These are phyloP conservation scores for Poeciliopsis gracilis DNA, from an alignment of 2,797 vertebrate species.

Conservation along the genomic window DNA sequence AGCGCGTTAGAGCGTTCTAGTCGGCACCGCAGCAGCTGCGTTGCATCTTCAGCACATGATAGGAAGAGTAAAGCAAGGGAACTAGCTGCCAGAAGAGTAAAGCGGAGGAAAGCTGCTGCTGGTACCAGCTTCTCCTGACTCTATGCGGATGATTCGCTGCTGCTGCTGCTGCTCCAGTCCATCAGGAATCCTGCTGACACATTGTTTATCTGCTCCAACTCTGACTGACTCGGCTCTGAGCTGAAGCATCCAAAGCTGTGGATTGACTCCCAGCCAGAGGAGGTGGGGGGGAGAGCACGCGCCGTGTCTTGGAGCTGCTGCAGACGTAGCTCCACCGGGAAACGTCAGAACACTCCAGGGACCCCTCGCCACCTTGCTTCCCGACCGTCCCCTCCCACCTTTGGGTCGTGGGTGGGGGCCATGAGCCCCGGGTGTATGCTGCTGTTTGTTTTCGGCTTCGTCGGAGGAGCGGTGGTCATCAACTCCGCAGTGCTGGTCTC, in stretches of 20 bases:
- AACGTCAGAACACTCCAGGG: conserved; percentile 18
- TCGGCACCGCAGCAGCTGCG: conserved; percentile 50
- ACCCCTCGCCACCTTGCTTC: background rate
- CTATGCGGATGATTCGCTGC: conserved; percentile 21
- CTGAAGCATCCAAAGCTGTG: conserved; percentile 14
- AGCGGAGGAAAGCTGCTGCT: conserved; percentile 33
- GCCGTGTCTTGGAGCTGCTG: conserved; percentile 7
- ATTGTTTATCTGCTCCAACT: conserved; percentile 23
- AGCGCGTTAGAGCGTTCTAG: conserved; percentile 59
- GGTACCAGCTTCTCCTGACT: conserved; percentile 18
- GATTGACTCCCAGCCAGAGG: conserved; percentile 2
- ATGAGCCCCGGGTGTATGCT: conserved; percentile 99
- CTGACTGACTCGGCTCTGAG: conserved; percentile 22
- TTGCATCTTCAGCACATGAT: conserved; percentile 60
- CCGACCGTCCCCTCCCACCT: conserved; percentile 22
- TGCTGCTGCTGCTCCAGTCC: conserved; percentile 18
- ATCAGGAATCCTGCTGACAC: conserved; percentile 49
- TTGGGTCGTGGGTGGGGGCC: conserved; percentile 76
- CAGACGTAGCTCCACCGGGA: background rate
- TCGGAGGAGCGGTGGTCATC: conserved; percentile 99
- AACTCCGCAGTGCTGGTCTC: conserved; percentile 97
- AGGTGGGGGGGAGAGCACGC: background rate
- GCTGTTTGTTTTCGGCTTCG: conserved; percentile 99
- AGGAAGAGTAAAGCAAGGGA: conserved; percentile 33
- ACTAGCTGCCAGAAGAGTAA: conserved; percentile 30